Evolutionary conservation across 2,113 vertebrate genomes (phyloP), one percentile per base, ranked within the genome.

Genomic region (Nettapus auritus): DNA sequence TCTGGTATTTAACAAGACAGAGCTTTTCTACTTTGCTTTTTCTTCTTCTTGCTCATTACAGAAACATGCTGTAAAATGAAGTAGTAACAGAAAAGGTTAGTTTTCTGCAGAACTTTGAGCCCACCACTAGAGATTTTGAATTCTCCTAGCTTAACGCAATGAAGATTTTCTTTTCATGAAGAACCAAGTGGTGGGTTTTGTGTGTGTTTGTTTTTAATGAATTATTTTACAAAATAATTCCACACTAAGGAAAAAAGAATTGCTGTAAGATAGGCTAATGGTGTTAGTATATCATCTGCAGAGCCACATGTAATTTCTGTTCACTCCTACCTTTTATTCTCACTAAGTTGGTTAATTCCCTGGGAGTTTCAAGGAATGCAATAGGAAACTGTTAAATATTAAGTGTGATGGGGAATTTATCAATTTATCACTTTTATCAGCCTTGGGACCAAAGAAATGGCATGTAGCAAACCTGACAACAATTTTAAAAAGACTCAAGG

Each of bases 221-320:
- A 33, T 53, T 78, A 62, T 28, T 67, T 17, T 64, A 31, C 19
- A 42, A 38, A 66, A 11, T 33, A 22, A 56, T 50, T 71, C 46
- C 4, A 1, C 52, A 13, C 28, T 55, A 40, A 59, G n/a, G 5
- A 3, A 2, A 56, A 5, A 69, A 2, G 1, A 77, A 69, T 29
- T 74, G 7, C n/a, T 3, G 3, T 44, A 38, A 62, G 23, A 13
- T 66, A 53, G 46, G 33, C 38, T 77, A 21, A 31, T 40, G n/a
- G n/a, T 74, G 20, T 38, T 86, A 5, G 19, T 76, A 3, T 52
- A 4, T 62, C 62, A 19, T 59, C 29, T 76, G 18, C 82, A 76
- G 29, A 76, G 29, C 21, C 8, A 12, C 6, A 4, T 8, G 17
- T 52, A 46, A 40, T 63, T 11, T 33, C 28, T 18, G 0, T 75